Percentiles rank a stretch among this genome's conserved stretches.
Conservation (phyloP, 2,888 invertebrate species). For the Criorhina ranunculi region DNA sequence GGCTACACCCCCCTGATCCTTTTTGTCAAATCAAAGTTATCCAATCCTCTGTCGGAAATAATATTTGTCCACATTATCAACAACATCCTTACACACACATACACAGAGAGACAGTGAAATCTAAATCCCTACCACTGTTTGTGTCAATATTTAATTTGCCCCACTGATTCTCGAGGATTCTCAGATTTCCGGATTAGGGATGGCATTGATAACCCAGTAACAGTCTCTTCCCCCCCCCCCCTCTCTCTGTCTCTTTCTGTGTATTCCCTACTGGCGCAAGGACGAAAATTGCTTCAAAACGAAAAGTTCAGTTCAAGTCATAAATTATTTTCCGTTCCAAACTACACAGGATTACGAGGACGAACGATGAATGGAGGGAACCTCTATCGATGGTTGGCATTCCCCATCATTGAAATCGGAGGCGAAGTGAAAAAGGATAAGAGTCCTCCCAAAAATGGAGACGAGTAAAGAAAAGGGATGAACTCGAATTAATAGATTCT, state of each 20-base stretch:
- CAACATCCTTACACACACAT: slow-evolving; percentile 25
- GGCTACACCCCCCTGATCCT: background rate
- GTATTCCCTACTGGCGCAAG: slow-evolving; percentile 49
- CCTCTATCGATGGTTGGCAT: slow-evolving; percentile 45
- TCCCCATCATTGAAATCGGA: slow-evolving; percentile 63
- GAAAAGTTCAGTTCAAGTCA: slow-evolving; percentile 54
- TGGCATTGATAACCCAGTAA: slow-evolving; percentile 66
- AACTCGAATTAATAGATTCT: slow-evolving; percentile 70
- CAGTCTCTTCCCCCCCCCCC: slow-evolving; percentile 52
- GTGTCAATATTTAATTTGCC: slow-evolving; percentile 73
- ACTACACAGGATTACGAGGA: slow-evolving; percentile 31
- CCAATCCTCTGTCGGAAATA: slow-evolving; percentile 50
- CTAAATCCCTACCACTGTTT: slow-evolving; percentile 61
- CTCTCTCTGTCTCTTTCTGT: too few species aligned
- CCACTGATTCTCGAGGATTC: slow-evolving; percentile 37
- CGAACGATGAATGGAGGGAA: slow-evolving; percentile 2
- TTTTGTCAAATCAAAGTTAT: slow-evolving; percentile 29
- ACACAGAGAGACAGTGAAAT: background rate
- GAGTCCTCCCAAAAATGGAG: slow-evolving; percentile 24
- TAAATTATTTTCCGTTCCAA: slow-evolving; percentile 74
- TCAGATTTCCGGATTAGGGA: slow-evolving; percentile 62
- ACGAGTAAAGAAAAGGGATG: slow-evolving; percentile 48
- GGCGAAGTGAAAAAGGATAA: slow-evolving; percentile 24
- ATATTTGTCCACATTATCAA: slow-evolving; percentile 66
- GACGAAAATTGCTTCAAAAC: slow-evolving; percentile 62